These are phyloP conservation scores for Hypocryptadius cinnamomeus DNA, from an alignment of 2,113 vertebrate genomes.

Conservation along the genomic window DNA sequence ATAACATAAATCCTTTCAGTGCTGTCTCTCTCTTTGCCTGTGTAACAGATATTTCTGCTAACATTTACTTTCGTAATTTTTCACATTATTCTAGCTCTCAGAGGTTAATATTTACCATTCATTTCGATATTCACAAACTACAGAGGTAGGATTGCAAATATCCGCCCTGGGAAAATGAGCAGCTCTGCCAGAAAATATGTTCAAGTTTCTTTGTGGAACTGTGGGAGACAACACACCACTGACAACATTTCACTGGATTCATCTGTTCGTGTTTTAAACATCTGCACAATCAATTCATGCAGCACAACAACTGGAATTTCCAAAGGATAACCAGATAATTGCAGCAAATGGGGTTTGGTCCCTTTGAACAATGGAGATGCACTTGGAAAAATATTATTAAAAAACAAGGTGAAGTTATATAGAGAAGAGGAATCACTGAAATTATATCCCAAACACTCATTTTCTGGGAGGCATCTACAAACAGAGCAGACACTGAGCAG, in stretches of 20 bases:
- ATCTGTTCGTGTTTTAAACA: constrained; percentile 16
- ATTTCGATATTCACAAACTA: constrained; percentile 51
- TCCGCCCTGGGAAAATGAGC: constrained; percentile 23
- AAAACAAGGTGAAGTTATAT: not conserved
- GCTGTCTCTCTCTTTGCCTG: constrained; percentile 23
- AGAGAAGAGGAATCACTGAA: not conserved
- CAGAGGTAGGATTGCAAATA: constrained; percentile 55
- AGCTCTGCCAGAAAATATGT: constrained; percentile 49
- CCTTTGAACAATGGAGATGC: not conserved
- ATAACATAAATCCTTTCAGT: constrained; percentile 33
- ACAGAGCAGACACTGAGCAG: not conserved
- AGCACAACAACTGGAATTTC: not conserved
- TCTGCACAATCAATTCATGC: not conserved
- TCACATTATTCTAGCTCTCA: constrained; percentile 52
- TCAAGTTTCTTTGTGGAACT: constrained; percentile 36
- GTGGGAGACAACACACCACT: not conserved
- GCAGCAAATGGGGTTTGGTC: not conserved
- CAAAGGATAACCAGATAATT: not conserved
- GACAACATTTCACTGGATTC: not conserved
- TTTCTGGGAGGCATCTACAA: not conserved
- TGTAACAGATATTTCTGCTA: constrained; percentile 53
- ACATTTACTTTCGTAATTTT: constrained; percentile 63
- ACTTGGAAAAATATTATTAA: not conserved
- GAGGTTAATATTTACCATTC: constrained; percentile 62
- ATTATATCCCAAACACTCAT: not conserved